These are phyloP conservation scores for Brachionus manjavacas DNA, from an alignment of 1,140 invertebrate genomes.

Conservation along the genomic window DNA sequence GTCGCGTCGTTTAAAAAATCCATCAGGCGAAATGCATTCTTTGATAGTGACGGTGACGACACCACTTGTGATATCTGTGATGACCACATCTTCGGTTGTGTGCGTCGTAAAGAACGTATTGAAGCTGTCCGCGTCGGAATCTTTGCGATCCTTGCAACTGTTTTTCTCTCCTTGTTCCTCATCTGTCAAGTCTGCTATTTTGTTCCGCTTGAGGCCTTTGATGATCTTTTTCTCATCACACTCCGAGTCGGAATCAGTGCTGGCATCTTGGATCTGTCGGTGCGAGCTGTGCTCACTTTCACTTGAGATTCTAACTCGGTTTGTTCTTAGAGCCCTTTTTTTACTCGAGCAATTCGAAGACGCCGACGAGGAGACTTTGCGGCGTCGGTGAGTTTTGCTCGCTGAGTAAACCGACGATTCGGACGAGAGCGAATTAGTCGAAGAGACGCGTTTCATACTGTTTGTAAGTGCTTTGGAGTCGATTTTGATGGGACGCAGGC, in stretches of 20 bases:
- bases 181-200: not conserved
- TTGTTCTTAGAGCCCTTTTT: not conserved
- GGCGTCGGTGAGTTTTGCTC: not conserved
- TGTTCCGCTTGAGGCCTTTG: not conserved
- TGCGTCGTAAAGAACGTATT: slow-evolving; percentile 17
- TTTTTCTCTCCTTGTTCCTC: not conserved
- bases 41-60: slow-evolving; percentile 30
- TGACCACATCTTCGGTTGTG: slow-evolving; percentile 23
- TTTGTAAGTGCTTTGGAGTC: not conserved
- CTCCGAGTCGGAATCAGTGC: not conserved
- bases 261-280: not conserved
- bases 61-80: slow-evolving; percentile 31
- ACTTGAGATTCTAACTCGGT: not conserved
- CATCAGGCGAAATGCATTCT: slow-evolving; percentile 21
- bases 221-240: not conserved
- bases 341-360: not conserved
- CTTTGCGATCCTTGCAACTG: not conserved
- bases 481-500: slow-evolving; percentile 20
- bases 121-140: slow-evolving; percentile 2
- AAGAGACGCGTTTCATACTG: slow-evolving; percentile 11
- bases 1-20: slow-evolving; percentile 14
- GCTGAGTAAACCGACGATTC: not conserved
- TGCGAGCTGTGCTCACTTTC: slow-evolving; percentile 7
- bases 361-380: not conserved
- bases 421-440: not conserved